Evolutionary conservation across 2,888 invertebrate genomes (phyloP), one percentile per base, ranked within the genome.

Genomic region (Tinea pellionella): DNA sequence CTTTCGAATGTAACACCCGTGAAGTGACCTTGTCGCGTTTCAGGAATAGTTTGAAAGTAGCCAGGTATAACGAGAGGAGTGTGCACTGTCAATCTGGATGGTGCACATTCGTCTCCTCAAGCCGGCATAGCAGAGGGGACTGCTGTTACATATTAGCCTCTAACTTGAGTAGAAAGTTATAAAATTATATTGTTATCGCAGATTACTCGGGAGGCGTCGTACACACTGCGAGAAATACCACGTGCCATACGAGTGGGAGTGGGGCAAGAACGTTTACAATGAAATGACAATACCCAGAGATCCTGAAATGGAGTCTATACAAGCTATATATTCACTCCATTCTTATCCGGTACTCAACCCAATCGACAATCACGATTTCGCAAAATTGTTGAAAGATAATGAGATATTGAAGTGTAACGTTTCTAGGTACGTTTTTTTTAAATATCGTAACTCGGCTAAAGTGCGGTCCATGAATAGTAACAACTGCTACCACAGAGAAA

Each of bases 291-390:
- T 82, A 76, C 75, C 82, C 58, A 68, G 68, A 1, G 70, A 65
- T 58, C 73, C 78, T 0, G 79, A 73, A 62, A 76, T 83, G 78
- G 67, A 71, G 68, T 66, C 71, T 19, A 72, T 78, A 13, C 30
- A 13, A 13, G 75, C 75, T 1, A 65, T 85, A 61, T 88, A 66
- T 76, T 77, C 84, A 61, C 73, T 86, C 60, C 87, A 86, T 70
- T 68, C 72, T 64, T 85, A 83, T 60, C 74, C 74, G 42, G 80
- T 78, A 43, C 76, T 88, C 47, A 66, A 63, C 30, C 73, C 75
- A 1, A 61, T 72, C 29, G 59, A 72, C 1, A 61, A 69, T 0
- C 78, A 82, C 0, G 61, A 62, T 0, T 69, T 84, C 61, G 64
- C 71, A 9, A 62, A 63, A 7, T 72, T 83, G 60, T 76, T 78